These are phyloP conservation scores for Phycodurus eques DNA, from an alignment of 2,113 vertebrate genomes.

Conservation along the genomic window DNA sequence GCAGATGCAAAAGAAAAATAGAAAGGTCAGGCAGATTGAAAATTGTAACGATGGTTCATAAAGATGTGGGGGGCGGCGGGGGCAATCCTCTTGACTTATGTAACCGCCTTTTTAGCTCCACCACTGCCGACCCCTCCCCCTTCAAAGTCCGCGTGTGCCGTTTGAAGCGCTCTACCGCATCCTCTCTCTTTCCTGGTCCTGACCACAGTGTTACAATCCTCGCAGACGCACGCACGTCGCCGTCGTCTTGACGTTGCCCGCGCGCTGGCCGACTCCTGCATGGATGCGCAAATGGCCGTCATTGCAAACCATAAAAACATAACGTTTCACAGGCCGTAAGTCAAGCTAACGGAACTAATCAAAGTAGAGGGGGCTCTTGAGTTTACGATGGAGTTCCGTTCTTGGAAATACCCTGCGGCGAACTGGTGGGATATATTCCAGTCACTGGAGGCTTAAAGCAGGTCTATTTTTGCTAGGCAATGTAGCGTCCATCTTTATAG, in stretches of 20 bases:
- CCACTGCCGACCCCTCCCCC: slow-evolving; percentile 31
- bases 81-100: slow-evolving; percentile 52
- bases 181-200: slow-evolving; percentile 6
- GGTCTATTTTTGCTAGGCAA: too few species aligned
- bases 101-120: slow-evolving; percentile 46
- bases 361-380: not conserved
- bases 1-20: slow-evolving; percentile 1
- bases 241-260: slow-evolving; percentile 21
- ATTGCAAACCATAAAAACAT: not conserved
- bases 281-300: slow-evolving; percentile 20
- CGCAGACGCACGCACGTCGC: slow-evolving; percentile 34
- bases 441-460: too few species aligned
- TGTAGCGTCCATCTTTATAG: too few species aligned
- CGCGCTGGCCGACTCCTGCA: slow-evolving; percentile 21
- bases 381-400: not conserved
- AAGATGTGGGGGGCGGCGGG: slow-evolving; percentile 1
- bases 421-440: too few species aligned
- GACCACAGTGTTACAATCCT: slow-evolving; percentile 28
- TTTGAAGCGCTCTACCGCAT: slow-evolving; percentile 30
- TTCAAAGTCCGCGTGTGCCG: slow-evolving; percentile 21
- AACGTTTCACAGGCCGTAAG: not conserved
- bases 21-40: slow-evolving; percentile 41
- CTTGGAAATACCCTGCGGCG: too few species aligned
- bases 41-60: slow-evolving; percentile 37
- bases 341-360: not conserved